Percentiles rank a stretch among this genome's conserved stretches.
Evolutionary conservation across 92 coral and sea anemone species (phyloP).

Genomic region (Epizoanthus stellaris): DNA sequence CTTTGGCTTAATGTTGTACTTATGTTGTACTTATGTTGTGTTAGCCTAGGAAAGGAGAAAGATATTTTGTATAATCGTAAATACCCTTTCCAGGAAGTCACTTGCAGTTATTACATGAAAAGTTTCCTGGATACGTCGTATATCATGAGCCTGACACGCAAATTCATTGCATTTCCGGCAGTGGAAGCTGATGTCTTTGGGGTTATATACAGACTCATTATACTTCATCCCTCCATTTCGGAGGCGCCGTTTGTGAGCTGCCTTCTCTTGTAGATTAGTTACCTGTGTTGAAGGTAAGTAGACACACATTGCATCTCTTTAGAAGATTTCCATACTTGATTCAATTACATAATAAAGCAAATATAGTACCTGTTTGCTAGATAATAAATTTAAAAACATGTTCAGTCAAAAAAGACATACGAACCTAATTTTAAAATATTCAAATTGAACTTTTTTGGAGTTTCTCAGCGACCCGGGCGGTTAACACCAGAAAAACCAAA

Average conservation of each 20-base stretch:
- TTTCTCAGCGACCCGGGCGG: too few relatives aligned
- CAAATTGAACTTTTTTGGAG: too few relatives aligned
- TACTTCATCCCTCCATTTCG: slow-evolving; percentile 44
- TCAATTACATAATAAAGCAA: neutral
- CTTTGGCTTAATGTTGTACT: too few relatives aligned
- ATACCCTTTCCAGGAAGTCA: slow-evolving; percentile 65
- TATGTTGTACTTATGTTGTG: too few relatives aligned
- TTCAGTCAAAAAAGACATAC: too few relatives aligned
- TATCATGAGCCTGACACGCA: slow-evolving; percentile 87
- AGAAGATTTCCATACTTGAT: neutral
- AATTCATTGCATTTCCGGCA: slow-evolving; percentile 79
- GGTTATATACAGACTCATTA: slow-evolving; percentile 41
- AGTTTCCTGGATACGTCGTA: slow-evolving; percentile 59
- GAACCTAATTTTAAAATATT: too few relatives aligned
- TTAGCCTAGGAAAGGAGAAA: too few relatives aligned
- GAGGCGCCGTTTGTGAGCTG: slow-evolving; percentile 50
- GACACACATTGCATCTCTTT: too few relatives aligned
- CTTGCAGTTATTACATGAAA: slow-evolving; percentile 65
- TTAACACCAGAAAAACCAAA: too few relatives aligned
- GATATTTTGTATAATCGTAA: neutral
- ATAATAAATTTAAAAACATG: too few relatives aligned
- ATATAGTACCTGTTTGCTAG: too few relatives aligned
- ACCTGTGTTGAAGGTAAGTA: slow-evolving; percentile 49
- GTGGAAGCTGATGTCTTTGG: slow-evolving; percentile 71
- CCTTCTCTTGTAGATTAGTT: slow-evolving; percentile 50